A percentile compares a stretch with the other conserved stretches of the same genome.
These are phyloP conservation scores for Premnoplex brunnescens DNA, from an alignment of 2,797 vertebrate genomes.

Conservation along the genomic window DNA sequence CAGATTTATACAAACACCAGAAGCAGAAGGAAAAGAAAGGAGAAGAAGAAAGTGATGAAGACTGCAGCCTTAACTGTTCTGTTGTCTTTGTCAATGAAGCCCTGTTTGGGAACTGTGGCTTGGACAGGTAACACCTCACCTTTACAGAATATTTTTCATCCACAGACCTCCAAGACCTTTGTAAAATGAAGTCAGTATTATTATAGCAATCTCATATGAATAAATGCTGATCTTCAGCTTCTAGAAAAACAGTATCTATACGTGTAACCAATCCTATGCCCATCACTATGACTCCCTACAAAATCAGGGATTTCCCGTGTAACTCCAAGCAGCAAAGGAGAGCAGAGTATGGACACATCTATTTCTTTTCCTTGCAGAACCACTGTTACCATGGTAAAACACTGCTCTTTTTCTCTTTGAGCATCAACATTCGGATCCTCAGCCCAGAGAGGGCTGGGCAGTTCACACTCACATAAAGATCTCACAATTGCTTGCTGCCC, in stretches of 20 bases:
- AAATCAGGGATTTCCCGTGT: background rate
- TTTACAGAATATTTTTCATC: background rate
- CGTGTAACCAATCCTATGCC: rapidly evolving
- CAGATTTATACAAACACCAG: background rate
- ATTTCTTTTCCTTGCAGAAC: background rate
- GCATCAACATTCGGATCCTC: background rate
- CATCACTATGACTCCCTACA: rapidly evolving
- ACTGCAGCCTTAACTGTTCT: background rate
- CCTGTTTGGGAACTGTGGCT: background rate
- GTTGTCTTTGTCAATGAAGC: background rate
- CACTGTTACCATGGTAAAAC: background rate
- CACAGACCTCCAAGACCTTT: background rate
- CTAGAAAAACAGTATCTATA: background rate
- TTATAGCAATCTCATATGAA: background rate
- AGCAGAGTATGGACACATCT: background rate
- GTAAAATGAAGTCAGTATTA: background rate
- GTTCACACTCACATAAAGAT: background rate
- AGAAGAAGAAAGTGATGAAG: background rate
- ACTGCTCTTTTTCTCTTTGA: background rate
- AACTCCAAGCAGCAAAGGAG: background rate
- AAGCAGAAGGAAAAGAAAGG: background rate
- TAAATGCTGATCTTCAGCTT: background rate
- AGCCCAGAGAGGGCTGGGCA: background rate
- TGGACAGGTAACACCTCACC: background rate
- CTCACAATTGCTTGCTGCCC: background rate